A percentile compares a stretch with the other conserved stretches of the same genome.
phyloP scores from a whole-genome alignment of 2,888 invertebrate genomes.

The Rotaria macrura region DNA sequence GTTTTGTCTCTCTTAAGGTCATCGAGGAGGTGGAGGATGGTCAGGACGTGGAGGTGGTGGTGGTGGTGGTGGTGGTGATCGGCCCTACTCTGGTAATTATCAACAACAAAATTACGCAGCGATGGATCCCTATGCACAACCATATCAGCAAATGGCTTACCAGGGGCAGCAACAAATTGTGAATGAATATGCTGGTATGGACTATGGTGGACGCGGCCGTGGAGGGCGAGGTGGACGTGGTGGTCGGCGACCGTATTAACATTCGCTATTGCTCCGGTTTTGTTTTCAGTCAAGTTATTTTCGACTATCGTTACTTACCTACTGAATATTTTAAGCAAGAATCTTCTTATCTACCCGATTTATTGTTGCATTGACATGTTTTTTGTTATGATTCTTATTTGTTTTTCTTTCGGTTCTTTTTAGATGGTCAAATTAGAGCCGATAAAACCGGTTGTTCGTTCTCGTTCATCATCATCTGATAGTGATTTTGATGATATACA shows the following conservation, averaged over 20 bases:
- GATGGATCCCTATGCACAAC: neutral
- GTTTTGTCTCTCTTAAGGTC: neutral
- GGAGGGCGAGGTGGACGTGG: neutral
- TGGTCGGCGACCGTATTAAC: neutral
- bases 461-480: conserved; percentile 20
- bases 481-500: neutral
- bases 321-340: neutral
- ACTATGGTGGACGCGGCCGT: neutral
- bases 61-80: neutral
- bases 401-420: neutral
- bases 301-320: neutral
- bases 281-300: neutral
- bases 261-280: neutral
- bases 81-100: neutral
- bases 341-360: neutral
- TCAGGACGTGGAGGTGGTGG: neutral
- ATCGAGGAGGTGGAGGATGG: conserved; percentile 14
- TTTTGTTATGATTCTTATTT: neutral
- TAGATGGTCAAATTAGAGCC: neutral
- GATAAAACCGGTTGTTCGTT: neutral
- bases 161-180: neutral
- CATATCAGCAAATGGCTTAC: neutral
- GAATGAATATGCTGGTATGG: neutral
- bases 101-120: neutral
- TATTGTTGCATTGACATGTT: neutral